These are phyloP conservation scores for Strigamia maritima DNA, from an alignment of 2,888 invertebrate species.

Conservation along the genomic window DNA sequence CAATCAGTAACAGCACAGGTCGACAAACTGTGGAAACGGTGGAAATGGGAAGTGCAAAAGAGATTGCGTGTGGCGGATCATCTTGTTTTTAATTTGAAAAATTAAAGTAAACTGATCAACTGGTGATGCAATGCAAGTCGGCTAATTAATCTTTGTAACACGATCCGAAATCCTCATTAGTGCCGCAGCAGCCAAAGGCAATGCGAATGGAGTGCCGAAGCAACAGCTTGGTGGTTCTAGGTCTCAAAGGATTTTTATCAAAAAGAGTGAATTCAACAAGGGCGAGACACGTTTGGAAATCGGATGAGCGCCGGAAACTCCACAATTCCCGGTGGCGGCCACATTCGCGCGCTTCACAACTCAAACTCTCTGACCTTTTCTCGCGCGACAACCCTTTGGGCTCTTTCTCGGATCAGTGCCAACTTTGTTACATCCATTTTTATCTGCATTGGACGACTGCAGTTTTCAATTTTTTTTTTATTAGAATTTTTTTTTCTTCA, in stretches of 20 bases:
- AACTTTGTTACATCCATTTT: neutral
- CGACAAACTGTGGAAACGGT: too few species aligned
- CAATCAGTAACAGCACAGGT: too few species aligned
- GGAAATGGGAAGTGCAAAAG: too few species aligned
- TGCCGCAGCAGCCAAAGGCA: neutral
- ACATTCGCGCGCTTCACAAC: neutral
- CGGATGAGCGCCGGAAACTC: slow-evolving; percentile 9
- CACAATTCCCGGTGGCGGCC: slow-evolving; percentile 6
- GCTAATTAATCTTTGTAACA: neutral
- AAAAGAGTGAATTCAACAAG: neutral
- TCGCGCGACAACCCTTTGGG: slow-evolving; percentile 6
- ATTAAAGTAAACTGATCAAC: neutral
- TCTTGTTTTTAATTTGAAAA: neutral
- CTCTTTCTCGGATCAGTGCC: neutral
- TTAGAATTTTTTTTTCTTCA: neutral
- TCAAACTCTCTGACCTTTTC: slow-evolving; percentile 1
- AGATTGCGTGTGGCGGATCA: too few species aligned
- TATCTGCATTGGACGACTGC: slow-evolving; percentile 5
- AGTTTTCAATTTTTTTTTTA: neutral
- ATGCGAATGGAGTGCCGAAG: neutral
- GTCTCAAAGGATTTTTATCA: neutral
- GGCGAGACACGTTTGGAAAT: neutral
- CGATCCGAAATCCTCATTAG: neutral
- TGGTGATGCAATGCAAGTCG: neutral
- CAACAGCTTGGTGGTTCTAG: slow-evolving; percentile 10